These are phyloP conservation scores for Autographa pulchrina DNA, from an alignment of 2,888 invertebrate species.

Conservation along the genomic window DNA sequence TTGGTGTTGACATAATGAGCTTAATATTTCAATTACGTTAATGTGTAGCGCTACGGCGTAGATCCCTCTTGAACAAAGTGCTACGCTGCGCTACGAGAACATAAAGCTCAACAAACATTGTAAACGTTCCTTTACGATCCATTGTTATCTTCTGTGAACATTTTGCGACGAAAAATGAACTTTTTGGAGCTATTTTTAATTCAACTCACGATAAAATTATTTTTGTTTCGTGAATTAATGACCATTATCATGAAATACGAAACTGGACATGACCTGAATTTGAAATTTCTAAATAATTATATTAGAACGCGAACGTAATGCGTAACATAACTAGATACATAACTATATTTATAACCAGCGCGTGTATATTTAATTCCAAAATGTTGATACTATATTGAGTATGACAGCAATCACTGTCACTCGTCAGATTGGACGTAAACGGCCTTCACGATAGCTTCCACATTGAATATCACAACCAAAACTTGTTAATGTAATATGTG, in stretches of 20 bases:
- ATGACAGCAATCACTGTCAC: slow-evolving; percentile 11
- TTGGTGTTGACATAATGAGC: slow-evolving; percentile 15
- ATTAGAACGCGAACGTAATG: neutral
- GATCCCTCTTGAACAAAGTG: slow-evolving; percentile 36
- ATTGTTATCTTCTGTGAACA: slow-evolving; percentile 42
- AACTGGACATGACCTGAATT: slow-evolving; percentile 13
- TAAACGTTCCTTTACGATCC: slow-evolving; percentile 42
- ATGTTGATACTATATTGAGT: slow-evolving; percentile 1
- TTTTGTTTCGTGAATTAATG: slow-evolving; percentile 25
- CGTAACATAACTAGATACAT: neutral
- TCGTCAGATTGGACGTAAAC: slow-evolving; percentile 10
- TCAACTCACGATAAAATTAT: slow-evolving; percentile 23
- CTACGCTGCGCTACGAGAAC: slow-evolving; percentile 48
- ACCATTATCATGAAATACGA: slow-evolving; percentile 12
- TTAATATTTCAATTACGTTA: slow-evolving; percentile 37
- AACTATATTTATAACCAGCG: neutral
- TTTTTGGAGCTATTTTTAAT: slow-evolving; percentile 36
- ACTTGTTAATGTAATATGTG: slow-evolving; percentile 14
- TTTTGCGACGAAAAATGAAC: slow-evolving; percentile 35
- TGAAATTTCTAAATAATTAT: slow-evolving; percentile 3
- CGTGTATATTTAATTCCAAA: neutral
- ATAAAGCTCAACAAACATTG: slow-evolving; percentile 46
- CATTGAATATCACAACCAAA: slow-evolving; percentile 9
- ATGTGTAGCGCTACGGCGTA: slow-evolving; percentile 51
- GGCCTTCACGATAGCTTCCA: neutral